Conservation (phyloP, 2,113 vertebrate species). For the Anguilla rostrata region DNA sequence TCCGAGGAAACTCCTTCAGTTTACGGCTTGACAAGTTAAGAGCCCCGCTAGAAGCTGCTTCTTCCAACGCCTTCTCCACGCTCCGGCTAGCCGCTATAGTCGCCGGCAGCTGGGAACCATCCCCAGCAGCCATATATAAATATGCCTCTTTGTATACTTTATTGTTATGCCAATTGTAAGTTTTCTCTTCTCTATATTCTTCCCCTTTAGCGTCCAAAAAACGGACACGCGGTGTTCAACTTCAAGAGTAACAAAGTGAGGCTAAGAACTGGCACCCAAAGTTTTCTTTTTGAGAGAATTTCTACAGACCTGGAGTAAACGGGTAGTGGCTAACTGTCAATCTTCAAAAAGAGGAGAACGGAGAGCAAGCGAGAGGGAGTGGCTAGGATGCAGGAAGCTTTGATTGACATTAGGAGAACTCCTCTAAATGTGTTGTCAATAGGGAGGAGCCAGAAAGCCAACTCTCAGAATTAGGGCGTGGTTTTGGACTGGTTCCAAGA, state of each 20-base stretch:
- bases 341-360: conserved; percentile 44
- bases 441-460: neutral
- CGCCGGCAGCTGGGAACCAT: conserved; percentile 76
- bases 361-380: conserved; percentile 43
- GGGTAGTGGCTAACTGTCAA: conserved; percentile 60
- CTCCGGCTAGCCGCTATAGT: conserved; percentile 78
- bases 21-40: conserved; percentile 83
- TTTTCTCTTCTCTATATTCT: conserved; percentile 34
- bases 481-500: neutral
- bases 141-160: conserved; percentile 51
- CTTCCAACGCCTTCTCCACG: conserved; percentile 87
- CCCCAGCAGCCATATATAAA: conserved; percentile 75
- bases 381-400: conserved; percentile 21
- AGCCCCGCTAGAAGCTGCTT: conserved; percentile 82
- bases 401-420: conserved; percentile 36
- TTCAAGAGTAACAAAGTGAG: neutral
- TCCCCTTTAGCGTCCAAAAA: neutral
- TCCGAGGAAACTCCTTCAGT: conserved; percentile 83
- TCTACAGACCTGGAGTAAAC: conserved; percentile 30
- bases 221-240: neutral
- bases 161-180: conserved; percentile 23
- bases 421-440: conserved; percentile 1
- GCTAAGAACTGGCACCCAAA: neutral
- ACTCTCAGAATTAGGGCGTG: neutral
- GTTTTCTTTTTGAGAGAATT: conserved; percentile 1